Conservation (phyloP, 2,797 vertebrate species). For the Siniperca obscura region DNA sequence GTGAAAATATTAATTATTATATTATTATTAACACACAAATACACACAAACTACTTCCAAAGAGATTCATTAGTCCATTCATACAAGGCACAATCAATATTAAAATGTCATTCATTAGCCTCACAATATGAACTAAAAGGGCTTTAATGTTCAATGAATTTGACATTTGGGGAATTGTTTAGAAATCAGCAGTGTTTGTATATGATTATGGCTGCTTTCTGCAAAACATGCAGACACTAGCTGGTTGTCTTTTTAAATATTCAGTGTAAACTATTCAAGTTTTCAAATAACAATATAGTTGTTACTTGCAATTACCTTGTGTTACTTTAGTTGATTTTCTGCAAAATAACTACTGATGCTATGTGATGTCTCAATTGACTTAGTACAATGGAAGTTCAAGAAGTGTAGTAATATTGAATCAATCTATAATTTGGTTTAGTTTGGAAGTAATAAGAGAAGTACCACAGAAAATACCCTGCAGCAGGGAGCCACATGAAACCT, state of each 20-base stretch:
- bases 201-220: not conserved
- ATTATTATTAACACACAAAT: not conserved
- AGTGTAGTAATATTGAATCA: not conserved
- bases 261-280: not conserved
- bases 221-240: not conserved
- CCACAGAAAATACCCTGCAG: not conserved
- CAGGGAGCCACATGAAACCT: not conserved
- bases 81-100: not conserved
- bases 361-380: not conserved
- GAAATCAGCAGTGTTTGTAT: not conserved
- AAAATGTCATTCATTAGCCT: not conserved
- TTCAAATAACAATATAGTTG: not conserved
- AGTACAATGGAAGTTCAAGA: not conserved
- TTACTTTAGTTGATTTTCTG: not conserved
- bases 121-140: not conserved
- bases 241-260: not conserved
- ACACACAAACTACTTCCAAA: not conserved
- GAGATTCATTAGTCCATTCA: not conserved
- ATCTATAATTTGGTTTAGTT: not conserved
- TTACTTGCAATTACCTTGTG: not conserved
- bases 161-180: not conserved
- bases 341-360: not conserved
- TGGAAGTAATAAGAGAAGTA: not conserved
- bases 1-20: not conserved
- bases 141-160: not conserved